Percentiles rank a stretch among this genome's conserved stretches.
Evolutionary conservation across 2,113 vertebrate genomes (phyloP).

Genomic region (Pygoscelis antarcticus): DNA sequence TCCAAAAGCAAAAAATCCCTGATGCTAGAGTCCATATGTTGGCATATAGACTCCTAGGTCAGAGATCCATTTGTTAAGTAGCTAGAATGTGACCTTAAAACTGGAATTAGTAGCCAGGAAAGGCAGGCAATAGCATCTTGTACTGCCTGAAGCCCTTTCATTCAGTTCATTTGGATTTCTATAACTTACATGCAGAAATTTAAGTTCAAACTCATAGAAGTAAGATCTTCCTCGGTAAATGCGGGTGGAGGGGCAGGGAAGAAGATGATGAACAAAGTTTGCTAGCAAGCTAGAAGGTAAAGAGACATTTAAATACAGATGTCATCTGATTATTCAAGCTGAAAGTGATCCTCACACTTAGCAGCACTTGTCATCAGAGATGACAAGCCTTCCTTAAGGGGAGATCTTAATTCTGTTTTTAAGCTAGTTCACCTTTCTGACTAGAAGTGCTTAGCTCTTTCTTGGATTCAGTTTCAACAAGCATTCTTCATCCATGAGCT

Average conservation of each 20-base stretch:
- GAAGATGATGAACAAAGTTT: not conserved
- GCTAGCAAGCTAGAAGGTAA: not conserved
- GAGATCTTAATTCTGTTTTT: not conserved
- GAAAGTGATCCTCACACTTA: not conserved
- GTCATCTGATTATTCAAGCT: not conserved
- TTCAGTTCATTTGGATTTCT: not conserved
- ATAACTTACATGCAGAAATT: not conserved
- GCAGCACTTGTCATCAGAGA: not conserved
- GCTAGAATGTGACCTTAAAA: not conserved
- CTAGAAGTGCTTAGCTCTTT: not conserved
- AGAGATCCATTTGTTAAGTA: not conserved
- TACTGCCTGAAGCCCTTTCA: not conserved
- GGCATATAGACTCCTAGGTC: not conserved
- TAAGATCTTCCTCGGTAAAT: not conserved
- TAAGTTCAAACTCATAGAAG: not conserved
- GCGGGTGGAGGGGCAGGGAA: rapidly evolving
- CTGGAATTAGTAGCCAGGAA: not conserved
- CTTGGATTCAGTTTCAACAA: not conserved
- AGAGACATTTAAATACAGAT: not conserved
- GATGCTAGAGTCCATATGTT: not conserved
- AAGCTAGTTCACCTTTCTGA: not conserved
- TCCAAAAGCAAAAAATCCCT: not conserved
- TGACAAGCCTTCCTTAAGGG: not conserved
- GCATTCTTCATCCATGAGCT: not conserved
- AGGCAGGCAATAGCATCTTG: not conserved